Conservation (phyloP, 1,140 invertebrate species). For the Gryon sp. region DNA sequence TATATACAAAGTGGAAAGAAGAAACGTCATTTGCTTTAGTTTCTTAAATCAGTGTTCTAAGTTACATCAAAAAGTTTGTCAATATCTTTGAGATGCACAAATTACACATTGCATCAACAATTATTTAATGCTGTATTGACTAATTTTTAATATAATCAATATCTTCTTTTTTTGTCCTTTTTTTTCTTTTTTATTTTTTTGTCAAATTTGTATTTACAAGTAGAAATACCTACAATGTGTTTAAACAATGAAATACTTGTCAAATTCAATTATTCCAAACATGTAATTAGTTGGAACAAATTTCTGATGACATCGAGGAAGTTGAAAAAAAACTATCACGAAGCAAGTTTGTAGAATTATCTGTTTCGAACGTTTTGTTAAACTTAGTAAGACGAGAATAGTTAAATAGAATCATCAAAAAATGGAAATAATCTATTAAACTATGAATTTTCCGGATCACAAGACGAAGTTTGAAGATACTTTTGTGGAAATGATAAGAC, state of each 20-base stretch:
- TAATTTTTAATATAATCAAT: conserved; percentile 22
- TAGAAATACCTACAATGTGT: conserved; percentile 23
- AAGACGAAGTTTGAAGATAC: too few species aligned
- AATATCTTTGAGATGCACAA: not conserved
- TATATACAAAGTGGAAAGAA: conserved; percentile 47
- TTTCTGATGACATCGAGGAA: too few species aligned
- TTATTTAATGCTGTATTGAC: conserved; percentile 10
- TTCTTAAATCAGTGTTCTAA: conserved; percentile 11
- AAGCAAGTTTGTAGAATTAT: too few species aligned
- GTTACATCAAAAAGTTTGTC: conserved; percentile 16
- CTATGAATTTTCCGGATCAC: too few species aligned
- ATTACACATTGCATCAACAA: conserved; percentile 16
- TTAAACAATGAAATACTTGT: conserved; percentile 26
- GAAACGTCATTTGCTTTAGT: conserved; percentile 5
- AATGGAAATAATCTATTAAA: too few species aligned
- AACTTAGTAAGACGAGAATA: too few species aligned
- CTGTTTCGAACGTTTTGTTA: too few species aligned
- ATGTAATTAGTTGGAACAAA: too few species aligned
- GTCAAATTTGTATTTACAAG: too few species aligned
- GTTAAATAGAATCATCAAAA: too few species aligned
- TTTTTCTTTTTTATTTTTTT: conserved; percentile 9
- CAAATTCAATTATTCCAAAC: conserved; percentile 39
- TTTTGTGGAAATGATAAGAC: too few species aligned
- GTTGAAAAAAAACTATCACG: too few species aligned
- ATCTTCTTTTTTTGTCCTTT: not conserved